phyloP scores from a whole-genome alignment of 2,797 vertebrate species.

The Sphenopsis melanotis region DNA sequence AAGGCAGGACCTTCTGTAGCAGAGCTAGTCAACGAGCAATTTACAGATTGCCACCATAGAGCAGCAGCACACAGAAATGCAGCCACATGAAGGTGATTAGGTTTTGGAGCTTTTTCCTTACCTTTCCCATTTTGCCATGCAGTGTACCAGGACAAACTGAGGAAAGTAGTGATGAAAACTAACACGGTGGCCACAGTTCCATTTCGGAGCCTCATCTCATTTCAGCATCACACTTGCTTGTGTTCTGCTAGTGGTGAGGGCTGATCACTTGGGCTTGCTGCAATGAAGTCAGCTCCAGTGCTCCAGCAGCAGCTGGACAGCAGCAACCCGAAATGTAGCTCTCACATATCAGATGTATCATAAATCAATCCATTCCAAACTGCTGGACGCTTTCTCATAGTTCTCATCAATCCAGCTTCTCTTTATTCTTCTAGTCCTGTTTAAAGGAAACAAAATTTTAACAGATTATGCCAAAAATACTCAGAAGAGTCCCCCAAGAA shows the following conservation, averaged over 20 bases:
- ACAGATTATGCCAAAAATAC: background rate
- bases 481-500: background rate
- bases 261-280: background rate
- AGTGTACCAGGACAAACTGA: conserved; percentile 98
- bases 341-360: conserved; percentile 47
- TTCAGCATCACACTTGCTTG: conserved; percentile 88
- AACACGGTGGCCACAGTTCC: conserved; percentile 98
- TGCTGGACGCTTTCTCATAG: background rate
- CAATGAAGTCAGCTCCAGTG: conserved; percentile 31
- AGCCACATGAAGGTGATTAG: accelerated
- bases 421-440: conserved; percentile 41
- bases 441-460: background rate
- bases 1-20: background rate
- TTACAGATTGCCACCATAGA: background rate
- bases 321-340: background rate
- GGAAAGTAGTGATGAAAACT: conserved; percentile 94
- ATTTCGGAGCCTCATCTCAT: conserved; percentile 99
- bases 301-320: conserved; percentile 22
- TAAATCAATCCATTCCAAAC: background rate
- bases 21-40: background rate
- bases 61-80: background rate
- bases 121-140: conserved; percentile 99
- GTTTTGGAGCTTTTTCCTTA: conserved; percentile 63
- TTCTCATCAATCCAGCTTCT: conserved; percentile 1
- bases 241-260: conserved; percentile 12